Percentiles rank a stretch among this genome's conserved stretches.
phyloP scores from a whole-genome alignment of 2,113 vertebrate species.

The Salvelinus fontinalis region DNA sequence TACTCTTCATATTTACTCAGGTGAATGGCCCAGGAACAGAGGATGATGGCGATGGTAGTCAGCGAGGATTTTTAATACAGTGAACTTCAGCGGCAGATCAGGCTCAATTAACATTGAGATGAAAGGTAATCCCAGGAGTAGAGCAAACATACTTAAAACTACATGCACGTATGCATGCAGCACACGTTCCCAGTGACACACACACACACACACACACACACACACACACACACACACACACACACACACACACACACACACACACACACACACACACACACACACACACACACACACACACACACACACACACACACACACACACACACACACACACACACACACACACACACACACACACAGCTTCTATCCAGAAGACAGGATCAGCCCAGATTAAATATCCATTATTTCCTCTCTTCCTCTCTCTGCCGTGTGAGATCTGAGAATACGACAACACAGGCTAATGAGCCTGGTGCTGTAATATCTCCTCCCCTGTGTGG shows the following conservation, averaged over 20 bases:
- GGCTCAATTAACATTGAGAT: constrained; percentile 32
- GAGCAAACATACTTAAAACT: not conserved
- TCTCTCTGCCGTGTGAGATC: constrained; percentile 16
- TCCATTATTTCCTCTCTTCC: constrained; percentile 9
- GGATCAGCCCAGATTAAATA: constrained; percentile 28
- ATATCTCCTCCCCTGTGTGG: constrained; percentile 27
- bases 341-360: not conserved
- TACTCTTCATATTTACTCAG: not conserved
- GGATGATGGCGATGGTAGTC: not conserved
- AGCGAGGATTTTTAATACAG: constrained; percentile 6
- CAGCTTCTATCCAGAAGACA: constrained; percentile 8
- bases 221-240: not conserved
- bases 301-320: too few relatives aligned
- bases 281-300: too few relatives aligned
- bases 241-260: too few relatives aligned
- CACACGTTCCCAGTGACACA: too few relatives aligned
- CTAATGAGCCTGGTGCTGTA: constrained; percentile 42
- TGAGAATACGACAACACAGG: constrained; percentile 33
- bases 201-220: not conserved
- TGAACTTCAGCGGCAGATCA: not conserved
- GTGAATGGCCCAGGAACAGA: not conserved
- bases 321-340: too few relatives aligned
- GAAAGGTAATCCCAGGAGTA: constrained; percentile 23
- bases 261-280: too few relatives aligned
- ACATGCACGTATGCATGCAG: constrained; percentile 7